These are phyloP conservation scores for Lamellibrachia columna DNA, from an alignment of 2,888 invertebrate genomes.

Conservation along the genomic window DNA sequence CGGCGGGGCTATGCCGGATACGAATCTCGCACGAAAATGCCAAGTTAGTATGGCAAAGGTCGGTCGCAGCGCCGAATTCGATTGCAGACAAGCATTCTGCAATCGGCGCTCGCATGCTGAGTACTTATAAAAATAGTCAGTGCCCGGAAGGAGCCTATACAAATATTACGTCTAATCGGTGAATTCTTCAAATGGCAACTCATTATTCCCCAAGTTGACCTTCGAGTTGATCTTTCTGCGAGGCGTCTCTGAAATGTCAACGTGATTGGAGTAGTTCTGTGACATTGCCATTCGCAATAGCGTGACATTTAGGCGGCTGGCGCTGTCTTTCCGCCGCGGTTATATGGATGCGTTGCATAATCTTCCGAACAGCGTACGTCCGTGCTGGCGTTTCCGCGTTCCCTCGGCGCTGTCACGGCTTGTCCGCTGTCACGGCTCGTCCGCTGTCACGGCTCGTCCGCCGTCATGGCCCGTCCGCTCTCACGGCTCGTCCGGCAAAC, in stretches of 20 bases:
- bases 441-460: too few relatives aligned
- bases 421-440: too few relatives aligned
- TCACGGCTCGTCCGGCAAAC: not conserved
- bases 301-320: not conserved
- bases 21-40: slow-evolving; percentile 5
- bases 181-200: slow-evolving; percentile 10
- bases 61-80: not conserved
- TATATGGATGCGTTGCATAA: not conserved
- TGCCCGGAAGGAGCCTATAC: slow-evolving; percentile 12
- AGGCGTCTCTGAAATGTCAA: not conserved
- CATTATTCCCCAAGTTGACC: not conserved
- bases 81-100: not conserved
- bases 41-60: not conserved
- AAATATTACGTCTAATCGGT: not conserved
- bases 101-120: not conserved
- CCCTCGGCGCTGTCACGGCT: not conserved
- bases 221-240: slow-evolving; percentile 12
- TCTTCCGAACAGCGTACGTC: not conserved
- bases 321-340: not conserved
- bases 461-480: too few relatives aligned
- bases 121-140: not conserved
- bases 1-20: not conserved
- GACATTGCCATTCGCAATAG: not conserved
- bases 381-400: not conserved
- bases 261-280: not conserved